These are phyloP conservation scores for Chymomyza procnemis DNA, from an alignment of 2,888 invertebrate species.

Conservation along the genomic window DNA sequence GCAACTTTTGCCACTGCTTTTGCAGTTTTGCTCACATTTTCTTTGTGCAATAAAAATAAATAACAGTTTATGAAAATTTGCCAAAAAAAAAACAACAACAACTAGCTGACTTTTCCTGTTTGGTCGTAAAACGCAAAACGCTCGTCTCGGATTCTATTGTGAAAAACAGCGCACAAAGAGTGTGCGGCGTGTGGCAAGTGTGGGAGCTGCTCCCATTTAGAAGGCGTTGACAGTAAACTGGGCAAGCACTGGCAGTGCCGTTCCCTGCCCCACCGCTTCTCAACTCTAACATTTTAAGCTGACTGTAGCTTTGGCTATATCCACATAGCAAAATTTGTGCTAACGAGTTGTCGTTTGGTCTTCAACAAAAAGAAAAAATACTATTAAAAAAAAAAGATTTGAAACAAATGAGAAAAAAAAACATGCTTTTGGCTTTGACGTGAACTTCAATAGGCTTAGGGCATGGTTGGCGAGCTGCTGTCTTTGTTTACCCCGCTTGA, in stretches of 20 bases:
- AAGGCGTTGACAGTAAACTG: conserved; percentile 61
- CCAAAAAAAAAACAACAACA: conserved; percentile 45
- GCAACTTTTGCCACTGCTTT: conserved; percentile 37
- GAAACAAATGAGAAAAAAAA: conserved; percentile 26
- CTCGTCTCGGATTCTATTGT: conserved; percentile 55
- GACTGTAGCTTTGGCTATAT: background rate
- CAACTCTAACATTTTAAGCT: background rate
- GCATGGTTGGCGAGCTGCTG: background rate
- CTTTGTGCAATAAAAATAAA: conserved; percentile 68
- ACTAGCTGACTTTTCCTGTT: conserved; percentile 65
- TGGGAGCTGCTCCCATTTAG: conserved; percentile 60
- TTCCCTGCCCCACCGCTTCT: background rate
- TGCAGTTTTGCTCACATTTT: conserved; percentile 43
- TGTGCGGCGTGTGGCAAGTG: background rate
- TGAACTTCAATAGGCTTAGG: conserved; percentile 36
- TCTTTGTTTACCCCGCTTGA: background rate
- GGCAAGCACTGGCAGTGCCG: conserved; percentile 7
- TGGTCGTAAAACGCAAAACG: conserved; percentile 40
- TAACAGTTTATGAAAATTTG: conserved; percentile 73
- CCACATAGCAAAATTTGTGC: conserved; percentile 60
- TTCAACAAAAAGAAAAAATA: conserved; percentile 13
- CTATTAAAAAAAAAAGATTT: background rate
- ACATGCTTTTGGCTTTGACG: conserved; percentile 21
- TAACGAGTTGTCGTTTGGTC: conserved; percentile 59
- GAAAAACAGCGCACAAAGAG: conserved; percentile 25